These are phyloP conservation scores for Microtus montanus DNA, from an alignment of 2,113 vertebrate species.

Conservation along the genomic window DNA sequence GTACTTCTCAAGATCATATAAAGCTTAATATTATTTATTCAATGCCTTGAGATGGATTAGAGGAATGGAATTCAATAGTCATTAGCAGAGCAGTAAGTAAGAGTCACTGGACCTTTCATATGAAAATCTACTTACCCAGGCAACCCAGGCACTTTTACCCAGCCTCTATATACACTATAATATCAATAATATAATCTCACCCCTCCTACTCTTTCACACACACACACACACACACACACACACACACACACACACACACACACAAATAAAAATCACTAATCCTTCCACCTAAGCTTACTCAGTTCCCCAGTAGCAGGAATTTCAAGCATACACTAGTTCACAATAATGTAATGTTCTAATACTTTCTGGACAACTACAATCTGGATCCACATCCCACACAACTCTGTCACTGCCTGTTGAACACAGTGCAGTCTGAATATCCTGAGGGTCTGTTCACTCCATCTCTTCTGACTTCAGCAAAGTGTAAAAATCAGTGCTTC, in stretches of 20 bases:
- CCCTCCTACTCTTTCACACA: neutral
- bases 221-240: too few species aligned
- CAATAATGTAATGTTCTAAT: neutral
- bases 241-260: too few species aligned
- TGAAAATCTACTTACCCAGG: neutral
- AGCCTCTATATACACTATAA: neutral
- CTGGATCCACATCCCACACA: rapidly evolving
- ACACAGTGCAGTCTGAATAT: neutral
- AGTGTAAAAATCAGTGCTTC: neutral
- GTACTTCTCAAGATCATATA: neutral
- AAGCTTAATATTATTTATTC: neutral
- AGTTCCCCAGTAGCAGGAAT: neutral
- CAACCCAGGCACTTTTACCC: neutral
- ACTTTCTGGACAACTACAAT: neutral
- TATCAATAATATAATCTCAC: neutral
- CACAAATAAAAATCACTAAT: neutral
- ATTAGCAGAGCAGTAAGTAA: neutral
- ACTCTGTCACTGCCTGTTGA: neutral
- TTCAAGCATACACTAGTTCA: neutral
- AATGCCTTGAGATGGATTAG: neutral
- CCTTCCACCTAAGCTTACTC: neutral
- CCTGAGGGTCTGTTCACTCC: neutral
- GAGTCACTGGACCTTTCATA: neutral
- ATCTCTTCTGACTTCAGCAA: neutral
- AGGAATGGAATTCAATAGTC: neutral